Base-by-base conservation (phyloP, 2,888 invertebrate genomes). In the Microctonus brassicae region DNA sequence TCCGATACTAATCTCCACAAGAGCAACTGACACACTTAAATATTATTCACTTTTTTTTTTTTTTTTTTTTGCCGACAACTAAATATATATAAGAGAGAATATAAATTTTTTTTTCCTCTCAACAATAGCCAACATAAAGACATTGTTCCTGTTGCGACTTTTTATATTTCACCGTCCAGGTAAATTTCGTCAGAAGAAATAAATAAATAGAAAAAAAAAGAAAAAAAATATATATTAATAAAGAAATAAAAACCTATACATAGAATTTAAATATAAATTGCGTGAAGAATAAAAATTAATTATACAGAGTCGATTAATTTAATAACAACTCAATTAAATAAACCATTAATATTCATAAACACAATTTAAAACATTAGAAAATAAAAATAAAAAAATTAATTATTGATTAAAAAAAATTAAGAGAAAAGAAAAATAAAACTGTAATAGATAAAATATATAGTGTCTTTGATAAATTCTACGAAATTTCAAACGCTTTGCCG, bases 81-180 rank as follows among this genome's bases (percentile, higher is more conserved):
- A 78, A 79, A 77, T 82, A 82, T 82, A 83, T 81, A 83, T 83
- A 82, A 82, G 82, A 81, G 76, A 80, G 76, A 83, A 81, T 82
- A 80, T n/a, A n/a, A n/a, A n/a, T 82, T 83, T 81, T 47, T 47
- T 17, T 47, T 47, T 47, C 17, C 47, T 5, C 7, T 17, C n/a
- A n/a, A 39, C 39, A 39, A 39, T 39, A 11, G 4, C 13, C n/a
- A 5, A n/a, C n/a, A 39, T 39, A 2, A 39, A 63, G n/a, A 47
- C 33, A 22, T 57, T 66, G 36, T 66, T 57, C 36, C 64, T 22
- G 64, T 64, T n/a, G 33, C 34, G 29, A n/a, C 63, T 42, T 26
- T 47, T 29, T 42, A 24, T 17, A 24, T 24, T 57, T 26, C n/a
- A n/a, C 22, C n/a, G 36, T 26, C 34, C 33, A 24, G 36, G 55